Evolutionary conservation across 2,888 invertebrate genomes (phyloP).

Genomic region (Sthenelais limicola): DNA sequence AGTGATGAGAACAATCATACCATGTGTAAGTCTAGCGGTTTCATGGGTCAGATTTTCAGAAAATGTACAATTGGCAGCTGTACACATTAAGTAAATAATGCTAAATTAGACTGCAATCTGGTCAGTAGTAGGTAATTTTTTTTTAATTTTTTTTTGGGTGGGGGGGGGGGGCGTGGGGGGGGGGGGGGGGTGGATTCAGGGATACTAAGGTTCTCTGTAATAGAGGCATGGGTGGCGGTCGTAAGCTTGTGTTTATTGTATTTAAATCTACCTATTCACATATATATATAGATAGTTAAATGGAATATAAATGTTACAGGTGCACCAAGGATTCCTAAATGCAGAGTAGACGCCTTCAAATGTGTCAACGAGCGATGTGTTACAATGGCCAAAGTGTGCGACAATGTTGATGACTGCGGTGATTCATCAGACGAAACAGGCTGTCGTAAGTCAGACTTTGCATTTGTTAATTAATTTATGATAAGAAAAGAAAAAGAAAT

Average conservation of each 20-base stretch:
- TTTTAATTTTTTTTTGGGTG: no score
- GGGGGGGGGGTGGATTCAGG: no score
- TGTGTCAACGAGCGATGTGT: slow-evolving; percentile 80
- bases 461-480: neutral
- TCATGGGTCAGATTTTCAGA: no score
- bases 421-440: slow-evolving; percentile 75
- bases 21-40: slow-evolving; percentile 62
- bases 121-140: no score
- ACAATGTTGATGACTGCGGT: slow-evolving; percentile 65
- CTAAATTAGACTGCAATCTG: no score
- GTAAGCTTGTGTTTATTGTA: no score
- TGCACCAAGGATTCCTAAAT: slow-evolving; percentile 40
- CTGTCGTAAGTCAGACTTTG: slow-evolving; percentile 79
- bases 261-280: neutral
- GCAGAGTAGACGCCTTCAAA: slow-evolving; percentile 82
- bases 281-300: neutral
- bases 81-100: no score
- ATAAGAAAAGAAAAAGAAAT: no score
- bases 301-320: slow-evolving; percentile 13
- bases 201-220: neutral
- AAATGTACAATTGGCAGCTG: no score
- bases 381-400: slow-evolving; percentile 59
- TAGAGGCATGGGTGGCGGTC: no score
- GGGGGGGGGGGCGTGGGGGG: no score
- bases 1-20: slow-evolving; percentile 64